Base-by-base conservation (phyloP, 2,113 vertebrate species). In the Semicossyphus pulcher region DNA sequence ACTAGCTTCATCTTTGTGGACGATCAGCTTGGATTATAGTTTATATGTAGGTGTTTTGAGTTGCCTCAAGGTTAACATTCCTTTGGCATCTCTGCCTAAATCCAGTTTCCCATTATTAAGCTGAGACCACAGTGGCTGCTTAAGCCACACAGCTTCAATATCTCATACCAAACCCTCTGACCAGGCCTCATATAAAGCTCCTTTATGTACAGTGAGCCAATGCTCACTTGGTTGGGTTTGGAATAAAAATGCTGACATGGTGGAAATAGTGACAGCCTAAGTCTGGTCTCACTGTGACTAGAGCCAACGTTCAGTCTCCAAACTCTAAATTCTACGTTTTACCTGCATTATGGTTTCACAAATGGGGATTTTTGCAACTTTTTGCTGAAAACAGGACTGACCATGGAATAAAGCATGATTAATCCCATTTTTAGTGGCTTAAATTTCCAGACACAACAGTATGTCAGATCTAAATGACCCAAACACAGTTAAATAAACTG, bases 61-160 rank as follows among this genome's bases (percentile, higher is more conserved):
- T 42, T 12, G 37, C 14, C 12, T 39, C 12, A 16, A 15, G 10
- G 12, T 14, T 2, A 5, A 12, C 58, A 41, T 58, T 28, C 70
- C 68, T 75, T 70, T 29, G 58, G 47, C 37, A 47, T 67, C 37
- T 62, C 64, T 63, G 42, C 39, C 64, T 29, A 56, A 80, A 64
- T 71, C 52, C 72, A n/a, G n/a, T n/a, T n/a, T n/a, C n/a, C n/a
- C n/a, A n/a, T n/a, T n/a, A n/a, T n/a, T n/a, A n/a, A n/a, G n/a
- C n/a, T n/a, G n/a, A n/a, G n/a, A n/a, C 67, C 54, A 16, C 20
- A 52, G 28, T 39, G 47, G 9, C 25, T 54, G 26, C 37, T 51
- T 4, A 12, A 8, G 11, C 53, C 39, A 84, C 66, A 76, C 42
- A n/a, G 49, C 51, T 84, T 67, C 21, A 64, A 7, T 57, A 47